These are phyloP conservation scores for Carcinoscorpius rotundicauda DNA, from an alignment of 1,140 invertebrate genomes.

Conservation along the genomic window DNA sequence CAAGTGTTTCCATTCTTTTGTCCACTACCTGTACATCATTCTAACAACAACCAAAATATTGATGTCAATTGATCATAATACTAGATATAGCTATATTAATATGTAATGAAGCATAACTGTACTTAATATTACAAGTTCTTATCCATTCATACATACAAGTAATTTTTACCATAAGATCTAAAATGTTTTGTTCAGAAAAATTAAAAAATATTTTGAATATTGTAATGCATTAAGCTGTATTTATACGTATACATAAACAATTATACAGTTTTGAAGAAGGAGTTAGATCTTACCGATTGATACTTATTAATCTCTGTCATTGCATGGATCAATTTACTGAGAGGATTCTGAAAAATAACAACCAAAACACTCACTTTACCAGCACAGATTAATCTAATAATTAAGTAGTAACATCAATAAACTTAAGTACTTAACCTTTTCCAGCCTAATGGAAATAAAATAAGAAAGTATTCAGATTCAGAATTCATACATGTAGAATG, in stretches of 20 bases:
- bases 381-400: constrained; percentile 5
- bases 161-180: no score
- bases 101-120: no score
- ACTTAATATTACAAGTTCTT: no score
- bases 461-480: not conserved
- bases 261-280: no score
- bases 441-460: not conserved
- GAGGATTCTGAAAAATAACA: constrained; percentile 41
- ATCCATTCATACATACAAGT: no score
- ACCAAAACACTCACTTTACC: constrained; percentile 7
- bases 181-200: not conserved
- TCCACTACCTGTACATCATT: no score
- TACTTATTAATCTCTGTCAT: constrained; percentile 83
- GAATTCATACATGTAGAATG: not conserved
- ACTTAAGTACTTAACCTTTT: not conserved
- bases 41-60: no score
- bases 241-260: not conserved
- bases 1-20: no score
- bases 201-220: constrained; percentile 2
- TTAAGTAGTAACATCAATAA: constrained; percentile 1
- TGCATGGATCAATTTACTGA: constrained; percentile 59
- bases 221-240: not conserved
- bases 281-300: constrained; percentile 43
- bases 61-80: no score
- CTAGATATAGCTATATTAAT: no score